Evolutionary conservation across 2,888 invertebrate genomes (phyloP).

Genomic region (Xiphydria camelus): DNA sequence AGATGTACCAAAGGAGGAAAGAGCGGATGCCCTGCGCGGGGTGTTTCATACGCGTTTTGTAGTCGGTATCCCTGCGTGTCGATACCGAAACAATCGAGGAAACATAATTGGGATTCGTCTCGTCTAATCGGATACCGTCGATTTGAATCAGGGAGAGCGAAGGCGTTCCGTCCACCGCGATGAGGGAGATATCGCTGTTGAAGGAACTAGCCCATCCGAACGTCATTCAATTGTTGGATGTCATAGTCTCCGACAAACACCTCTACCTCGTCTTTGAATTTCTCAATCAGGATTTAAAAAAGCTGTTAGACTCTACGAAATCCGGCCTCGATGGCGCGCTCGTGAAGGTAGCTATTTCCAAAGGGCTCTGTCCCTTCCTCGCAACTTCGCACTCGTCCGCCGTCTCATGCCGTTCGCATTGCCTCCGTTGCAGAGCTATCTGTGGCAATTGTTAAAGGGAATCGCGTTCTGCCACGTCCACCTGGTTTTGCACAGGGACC

Average conservation of each 20-base stretch:
- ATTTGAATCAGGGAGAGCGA: conserved; percentile 77
- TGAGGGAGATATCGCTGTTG: conserved; percentile 92
- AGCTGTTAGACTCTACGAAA: conserved; percentile 76
- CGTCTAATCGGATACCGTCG: conserved; percentile 10
- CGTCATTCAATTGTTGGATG: conserved; percentile 88
- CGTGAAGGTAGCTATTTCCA: conserved; percentile 64
- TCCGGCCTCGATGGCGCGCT: conserved; percentile 66
- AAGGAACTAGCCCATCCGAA: conserved; percentile 88
- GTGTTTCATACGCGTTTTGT: no score
- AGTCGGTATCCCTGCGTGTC: neutral
- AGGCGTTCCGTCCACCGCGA: conserved; percentile 96
- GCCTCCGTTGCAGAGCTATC: conserved; percentile 70
- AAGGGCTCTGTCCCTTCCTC: neutral
- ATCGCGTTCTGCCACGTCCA: conserved; percentile 89
- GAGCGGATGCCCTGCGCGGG: no score
- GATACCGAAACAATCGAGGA: neutral
- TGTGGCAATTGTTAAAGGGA: conserved; percentile 85
- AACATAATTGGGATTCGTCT: neutral
- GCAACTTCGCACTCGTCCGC: no score
- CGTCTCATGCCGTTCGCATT: no score
- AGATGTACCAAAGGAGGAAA: neutral
- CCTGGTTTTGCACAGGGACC: conserved; percentile 87
- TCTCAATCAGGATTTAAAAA: conserved; percentile 90
- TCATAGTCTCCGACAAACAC: conserved; percentile 82
- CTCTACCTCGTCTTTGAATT: conserved; percentile 94